phyloP scores from a whole-genome alignment of 1,140 invertebrate species.

The Drosophila murphyi region DNA sequence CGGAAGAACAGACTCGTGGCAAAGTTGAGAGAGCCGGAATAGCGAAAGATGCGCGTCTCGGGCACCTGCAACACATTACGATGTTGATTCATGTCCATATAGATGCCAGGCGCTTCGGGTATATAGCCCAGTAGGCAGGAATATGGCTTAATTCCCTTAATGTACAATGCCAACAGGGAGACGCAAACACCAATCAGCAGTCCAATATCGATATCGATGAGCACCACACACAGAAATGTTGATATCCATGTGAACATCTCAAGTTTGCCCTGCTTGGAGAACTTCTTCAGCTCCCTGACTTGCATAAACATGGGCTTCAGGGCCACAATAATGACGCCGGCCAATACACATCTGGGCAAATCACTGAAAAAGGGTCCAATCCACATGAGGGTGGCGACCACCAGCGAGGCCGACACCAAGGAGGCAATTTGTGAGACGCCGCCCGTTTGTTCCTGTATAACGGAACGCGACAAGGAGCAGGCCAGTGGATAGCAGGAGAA shows the following conservation, averaged over 20 bases:
- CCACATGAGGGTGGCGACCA: constrained; percentile 92
- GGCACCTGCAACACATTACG: constrained; percentile 73
- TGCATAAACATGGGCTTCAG: constrained; percentile 95
- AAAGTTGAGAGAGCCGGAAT: constrained; percentile 80
- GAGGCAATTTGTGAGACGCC: constrained; percentile 92
- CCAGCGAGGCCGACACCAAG: constrained; percentile 88
- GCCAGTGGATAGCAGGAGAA: constrained; percentile 94
- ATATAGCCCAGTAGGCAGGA: constrained; percentile 70
- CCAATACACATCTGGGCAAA: constrained; percentile 91
- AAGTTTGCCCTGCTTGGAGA: constrained; percentile 91
- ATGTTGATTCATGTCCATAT: constrained; percentile 79
- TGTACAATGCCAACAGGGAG: constrained; percentile 73
- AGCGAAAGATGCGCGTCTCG: constrained; percentile 77
- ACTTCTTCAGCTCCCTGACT: constrained; percentile 89
- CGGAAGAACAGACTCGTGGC: constrained; percentile 75
- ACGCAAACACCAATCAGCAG: constrained; percentile 73
- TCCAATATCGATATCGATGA: constrained; percentile 93
- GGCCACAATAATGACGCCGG: constrained; percentile 95
- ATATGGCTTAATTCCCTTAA: constrained; percentile 79
- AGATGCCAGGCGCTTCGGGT: constrained; percentile 71
- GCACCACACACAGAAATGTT: constrained; percentile 91
- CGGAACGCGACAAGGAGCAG: constrained; percentile 92
- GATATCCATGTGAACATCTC: constrained; percentile 95
- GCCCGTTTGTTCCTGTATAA: constrained; percentile 92
- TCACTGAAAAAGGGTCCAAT: constrained; percentile 93